Conservation (phyloP, 2,113 vertebrate genomes). For the Gobio gobio region DNA sequence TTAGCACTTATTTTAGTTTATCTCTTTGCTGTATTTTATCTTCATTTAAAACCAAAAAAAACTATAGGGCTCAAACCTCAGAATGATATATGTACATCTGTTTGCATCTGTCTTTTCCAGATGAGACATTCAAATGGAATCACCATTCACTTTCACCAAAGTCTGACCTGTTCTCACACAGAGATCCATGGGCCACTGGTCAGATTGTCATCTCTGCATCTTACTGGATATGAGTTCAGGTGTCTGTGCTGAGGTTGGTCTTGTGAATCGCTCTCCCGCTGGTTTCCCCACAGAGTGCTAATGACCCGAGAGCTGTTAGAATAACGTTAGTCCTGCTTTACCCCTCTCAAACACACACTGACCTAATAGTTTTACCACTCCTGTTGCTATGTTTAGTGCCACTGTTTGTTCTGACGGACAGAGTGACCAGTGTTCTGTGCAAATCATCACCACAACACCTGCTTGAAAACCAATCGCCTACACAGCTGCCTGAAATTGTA, state of each 20-base stretch:
- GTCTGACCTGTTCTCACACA: conserved; percentile 10
- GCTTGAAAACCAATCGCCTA: conserved; percentile 42
- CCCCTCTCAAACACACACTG: conserved; percentile 47
- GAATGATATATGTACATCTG: not conserved
- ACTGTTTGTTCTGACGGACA: conserved; percentile 56
- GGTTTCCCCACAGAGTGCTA: conserved; percentile 72
- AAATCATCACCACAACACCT: conserved; percentile 66
- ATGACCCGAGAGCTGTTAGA: conserved; percentile 73
- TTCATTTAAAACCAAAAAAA: not conserved
- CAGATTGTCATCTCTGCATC: not conserved
- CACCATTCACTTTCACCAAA: not conserved
- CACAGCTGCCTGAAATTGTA: conserved; percentile 39
- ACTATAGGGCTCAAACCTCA: not conserved
- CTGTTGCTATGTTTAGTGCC: conserved; percentile 64
- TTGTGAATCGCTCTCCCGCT: conserved; percentile 58
- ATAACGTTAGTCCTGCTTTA: conserved; percentile 61
- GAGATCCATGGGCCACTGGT: not conserved
- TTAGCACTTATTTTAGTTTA: not conserved
- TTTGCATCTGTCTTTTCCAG: not conserved
- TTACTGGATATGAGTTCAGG: conserved; percentile 63
- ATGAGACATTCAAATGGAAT: not conserved
- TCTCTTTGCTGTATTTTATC: not conserved
- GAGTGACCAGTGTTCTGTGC: conserved; percentile 59
- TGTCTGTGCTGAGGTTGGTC: conserved; percentile 50
- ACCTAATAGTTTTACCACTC: conserved; percentile 76